Base-by-base conservation (phyloP, 2,888 invertebrate species). In the Malacosoma neustria region DNA sequence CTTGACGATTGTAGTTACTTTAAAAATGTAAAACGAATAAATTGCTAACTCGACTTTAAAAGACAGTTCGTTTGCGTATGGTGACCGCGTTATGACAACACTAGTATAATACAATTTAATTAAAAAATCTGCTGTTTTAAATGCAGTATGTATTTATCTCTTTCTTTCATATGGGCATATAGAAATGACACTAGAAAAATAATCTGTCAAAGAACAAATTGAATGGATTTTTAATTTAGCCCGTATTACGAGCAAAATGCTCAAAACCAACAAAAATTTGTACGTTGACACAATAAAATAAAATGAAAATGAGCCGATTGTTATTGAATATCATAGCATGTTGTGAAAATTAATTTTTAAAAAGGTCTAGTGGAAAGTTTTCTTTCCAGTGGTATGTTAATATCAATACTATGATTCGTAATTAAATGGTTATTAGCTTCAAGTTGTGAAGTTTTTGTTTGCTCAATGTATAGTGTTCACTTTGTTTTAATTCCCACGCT, bases 401-500 rank as follows among this genome's bases (percentile, higher is more conserved):
- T 40, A 22, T 9, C 6, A 22, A 4, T 22, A 22, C 9, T 22
- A 22, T 22, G 9, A 22, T 9, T 22, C 22, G 22, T 22, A 22
- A n/a, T n/a, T n/a, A n/a, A 22, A 22, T 22, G 5, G 22, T 22
- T 6, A 7, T 22, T 22, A 22, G n/a, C n/a, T n/a, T 42, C 51
- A 48, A 39, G 44, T 33, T 41, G 43, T 39, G 42, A 53, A 60
- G 59, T 60, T 68, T 62, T 65, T 60, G 56, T 63, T 48, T 64
- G 57, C 40, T 54, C 54, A 53, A 56, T 52, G 49, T 57, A 59
- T 56, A 60, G 61, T 64, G 52, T 34, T 58, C 57, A 57, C 62
- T 52, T 54, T 64, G 60, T 58, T 66, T 50, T 59, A 62, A 57
- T 71, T 75, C 70, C 67, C 66, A 77, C 71, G 71, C 57, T 68